Percentiles rank a stretch among this genome's conserved stretches.
These are phyloP conservation scores for Keiferia lycopersicella DNA, from an alignment of 2,888 invertebrate species.

Conservation along the genomic window DNA sequence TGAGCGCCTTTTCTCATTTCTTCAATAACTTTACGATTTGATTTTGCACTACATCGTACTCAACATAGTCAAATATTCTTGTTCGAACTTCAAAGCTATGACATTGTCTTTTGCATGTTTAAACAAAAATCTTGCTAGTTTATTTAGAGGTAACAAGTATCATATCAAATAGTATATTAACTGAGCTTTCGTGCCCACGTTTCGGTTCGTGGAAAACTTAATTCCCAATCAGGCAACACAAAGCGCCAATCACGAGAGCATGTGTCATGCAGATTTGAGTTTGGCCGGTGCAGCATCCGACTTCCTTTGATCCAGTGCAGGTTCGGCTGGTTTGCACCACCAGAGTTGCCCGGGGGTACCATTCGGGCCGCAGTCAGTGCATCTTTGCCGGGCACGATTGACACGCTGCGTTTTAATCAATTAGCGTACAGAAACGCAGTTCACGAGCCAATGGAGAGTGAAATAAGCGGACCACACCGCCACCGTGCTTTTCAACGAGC, in stretches of 20 bases:
- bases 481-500: constrained; percentile 57
- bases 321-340: constrained; percentile 30
- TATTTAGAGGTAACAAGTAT: neutral
- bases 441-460: constrained; percentile 73
- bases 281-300: constrained; percentile 33
- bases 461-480: constrained; percentile 68
- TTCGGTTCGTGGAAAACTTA: constrained; percentile 28
- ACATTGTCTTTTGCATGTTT: no score
- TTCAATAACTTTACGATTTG: neutral
- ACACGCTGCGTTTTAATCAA: constrained; percentile 80
- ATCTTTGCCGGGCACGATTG: constrained; percentile 64
- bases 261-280: constrained; percentile 34
- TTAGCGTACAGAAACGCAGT: constrained; percentile 69
- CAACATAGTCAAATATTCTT: neutral
- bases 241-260: constrained; percentile 24
- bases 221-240: constrained; percentile 8
- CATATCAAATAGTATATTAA: neutral
- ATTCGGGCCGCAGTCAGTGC: constrained; percentile 43
- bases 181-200: neutral
- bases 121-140: no score
- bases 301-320: constrained; percentile 51
- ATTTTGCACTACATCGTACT: neutral
- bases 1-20: neutral
- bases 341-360: constrained; percentile 36
- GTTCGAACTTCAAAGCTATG: no score